phyloP scores from a whole-genome alignment of 1,140 invertebrate genomes.

The Lineus longissimus region DNA sequence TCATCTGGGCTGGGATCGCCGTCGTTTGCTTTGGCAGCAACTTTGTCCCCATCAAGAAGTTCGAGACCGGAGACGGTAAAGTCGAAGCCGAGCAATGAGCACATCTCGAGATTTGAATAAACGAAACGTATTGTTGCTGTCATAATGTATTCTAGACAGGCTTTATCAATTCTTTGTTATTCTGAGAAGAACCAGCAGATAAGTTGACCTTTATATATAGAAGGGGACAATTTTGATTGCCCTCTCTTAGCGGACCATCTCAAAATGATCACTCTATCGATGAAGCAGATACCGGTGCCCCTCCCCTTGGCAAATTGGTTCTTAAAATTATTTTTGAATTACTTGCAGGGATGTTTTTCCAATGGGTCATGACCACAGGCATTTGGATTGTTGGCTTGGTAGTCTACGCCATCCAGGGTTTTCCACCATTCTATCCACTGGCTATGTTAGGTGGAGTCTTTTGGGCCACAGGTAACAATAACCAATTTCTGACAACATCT shows the following conservation, averaged over 20 bases:
- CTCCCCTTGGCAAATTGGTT: too few species aligned
- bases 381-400: constrained; percentile 45
- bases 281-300: too few species aligned
- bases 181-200: too few species aligned
- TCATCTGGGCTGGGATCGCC: constrained; percentile 40
- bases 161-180: too few species aligned
- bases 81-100: not conserved
- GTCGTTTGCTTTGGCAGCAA: constrained; percentile 52
- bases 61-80: constrained; percentile 54
- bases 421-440: constrained; percentile 42
- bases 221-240: too few species aligned
- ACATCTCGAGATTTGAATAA: not conserved
- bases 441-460: constrained; percentile 49
- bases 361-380: constrained; percentile 47
- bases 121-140: not conserved
- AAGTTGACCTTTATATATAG: too few species aligned
- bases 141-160: too few species aligned
- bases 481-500: too few species aligned
- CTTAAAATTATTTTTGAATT: constrained; percentile 9
- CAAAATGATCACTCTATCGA: too few species aligned
- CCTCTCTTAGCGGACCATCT: too few species aligned
- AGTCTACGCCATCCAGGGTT: constrained; percentile 33
- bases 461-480: constrained; percentile 52
- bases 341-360: constrained; percentile 52
- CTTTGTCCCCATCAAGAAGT: constrained; percentile 54